A percentile compares a stretch with the other conserved stretches of the same genome.
phyloP scores from a whole-genome alignment of 2,888 invertebrate genomes.

The Ophioninae sp. region DNA sequence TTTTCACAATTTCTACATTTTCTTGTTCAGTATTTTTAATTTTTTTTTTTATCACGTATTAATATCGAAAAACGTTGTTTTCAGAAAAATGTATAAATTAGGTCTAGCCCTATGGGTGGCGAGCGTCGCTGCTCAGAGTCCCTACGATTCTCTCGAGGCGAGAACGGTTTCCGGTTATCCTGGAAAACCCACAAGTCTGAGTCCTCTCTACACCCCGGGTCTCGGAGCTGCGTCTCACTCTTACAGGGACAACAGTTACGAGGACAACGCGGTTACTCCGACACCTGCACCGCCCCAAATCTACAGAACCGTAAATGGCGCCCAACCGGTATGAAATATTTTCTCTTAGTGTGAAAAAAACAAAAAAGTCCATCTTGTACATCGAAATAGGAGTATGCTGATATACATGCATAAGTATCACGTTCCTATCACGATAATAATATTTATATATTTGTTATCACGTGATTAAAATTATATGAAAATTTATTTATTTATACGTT shows the following conservation, averaged over 20 bases:
- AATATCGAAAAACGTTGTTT: background rate
- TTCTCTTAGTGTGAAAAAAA: background rate
- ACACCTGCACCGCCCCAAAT: constrained; percentile 77
- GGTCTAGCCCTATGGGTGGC: constrained; percentile 74
- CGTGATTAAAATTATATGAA: too few species aligned
- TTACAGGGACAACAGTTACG: constrained; percentile 79
- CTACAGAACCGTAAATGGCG: constrained; percentile 70
- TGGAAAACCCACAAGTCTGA: constrained; percentile 75
- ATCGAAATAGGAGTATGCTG: background rate
- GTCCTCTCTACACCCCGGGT: constrained; percentile 75
- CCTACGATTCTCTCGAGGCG: constrained; percentile 75
- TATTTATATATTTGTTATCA: too few species aligned
- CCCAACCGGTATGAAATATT: constrained; percentile 66
- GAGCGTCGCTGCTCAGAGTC: constrained; percentile 72
- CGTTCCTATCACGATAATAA: too few species aligned
- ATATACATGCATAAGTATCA: too few species aligned
- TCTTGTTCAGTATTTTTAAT: background rate
- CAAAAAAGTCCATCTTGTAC: background rate
- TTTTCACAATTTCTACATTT: background rate
- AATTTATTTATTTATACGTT: too few species aligned
- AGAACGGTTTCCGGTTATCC: constrained; percentile 73
- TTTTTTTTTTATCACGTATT: constrained; percentile 10
- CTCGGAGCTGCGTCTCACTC: constrained; percentile 72
- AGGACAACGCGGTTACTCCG: constrained; percentile 79
- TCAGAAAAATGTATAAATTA: constrained; percentile 74